Conservation (phyloP, 1,140 invertebrate genomes). For the Plutomurus gul region DNA sequence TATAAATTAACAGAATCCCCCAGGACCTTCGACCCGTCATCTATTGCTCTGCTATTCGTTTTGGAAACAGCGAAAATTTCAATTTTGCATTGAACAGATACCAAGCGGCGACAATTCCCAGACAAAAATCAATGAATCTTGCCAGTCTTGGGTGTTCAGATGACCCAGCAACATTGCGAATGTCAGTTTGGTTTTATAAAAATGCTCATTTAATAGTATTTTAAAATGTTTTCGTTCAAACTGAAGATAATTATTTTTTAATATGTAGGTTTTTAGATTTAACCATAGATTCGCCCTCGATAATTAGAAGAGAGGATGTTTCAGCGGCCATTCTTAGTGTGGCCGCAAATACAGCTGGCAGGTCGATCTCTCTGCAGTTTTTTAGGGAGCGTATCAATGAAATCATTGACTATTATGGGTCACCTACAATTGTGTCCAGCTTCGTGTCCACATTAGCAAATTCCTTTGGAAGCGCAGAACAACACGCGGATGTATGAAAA, state of each 20-base stretch:
- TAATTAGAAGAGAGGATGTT: not conserved
- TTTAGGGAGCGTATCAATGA: not conserved
- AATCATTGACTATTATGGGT: not conserved
- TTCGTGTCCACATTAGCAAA: not conserved
- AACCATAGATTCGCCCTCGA: not conserved
- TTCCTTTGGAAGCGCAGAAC: not conserved
- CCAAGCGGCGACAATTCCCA: not conserved
- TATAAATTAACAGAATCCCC: slow-evolving; percentile 34
- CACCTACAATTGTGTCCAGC: not conserved
- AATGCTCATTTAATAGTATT: too few species aligned
- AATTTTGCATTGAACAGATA: not conserved
- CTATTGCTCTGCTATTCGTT: slow-evolving; percentile 42
- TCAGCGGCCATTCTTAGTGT: not conserved
- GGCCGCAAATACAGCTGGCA: not conserved
- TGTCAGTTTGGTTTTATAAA: not conserved
- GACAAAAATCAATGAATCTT: not conserved
- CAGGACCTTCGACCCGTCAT: slow-evolving; percentile 23
- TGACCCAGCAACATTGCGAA: not conserved
- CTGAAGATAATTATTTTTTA: not conserved
- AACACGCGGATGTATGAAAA: not conserved
- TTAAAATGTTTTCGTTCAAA: not conserved
- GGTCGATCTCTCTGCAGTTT: not conserved
- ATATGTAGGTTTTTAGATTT: not conserved
- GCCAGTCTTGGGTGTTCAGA: not conserved
- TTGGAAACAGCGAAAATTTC: not conserved